A percentile compares a stretch with the other conserved stretches of the same genome.
These are phyloP conservation scores for Dorcus parallelipipedus DNA, from an alignment of 2,888 invertebrate genomes.

Conservation along the genomic window DNA sequence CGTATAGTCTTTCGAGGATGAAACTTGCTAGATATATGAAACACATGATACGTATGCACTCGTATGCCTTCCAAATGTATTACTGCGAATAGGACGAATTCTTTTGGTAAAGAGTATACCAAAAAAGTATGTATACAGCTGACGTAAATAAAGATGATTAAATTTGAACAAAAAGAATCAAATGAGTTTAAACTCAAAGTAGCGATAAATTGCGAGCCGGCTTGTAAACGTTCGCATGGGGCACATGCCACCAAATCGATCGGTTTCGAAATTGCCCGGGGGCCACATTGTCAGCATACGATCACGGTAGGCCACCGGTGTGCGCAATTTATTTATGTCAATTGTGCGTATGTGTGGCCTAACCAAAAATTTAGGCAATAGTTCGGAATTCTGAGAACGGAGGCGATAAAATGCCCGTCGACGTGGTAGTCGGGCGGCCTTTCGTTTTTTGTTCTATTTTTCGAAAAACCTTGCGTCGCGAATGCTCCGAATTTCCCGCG, in stretches of 20 bases:
- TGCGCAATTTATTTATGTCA: conserved; percentile 20
- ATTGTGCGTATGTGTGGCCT: conserved; percentile 20
- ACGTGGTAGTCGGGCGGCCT: conserved; percentile 9
- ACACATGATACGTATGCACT: too few relatives aligned
- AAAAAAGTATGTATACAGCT: too few relatives aligned
- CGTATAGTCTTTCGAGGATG: too few relatives aligned
- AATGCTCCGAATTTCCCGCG: too few relatives aligned
- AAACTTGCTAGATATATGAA: too few relatives aligned
- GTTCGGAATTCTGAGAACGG: conserved; percentile 22
- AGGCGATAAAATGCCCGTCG: conserved; percentile 22
- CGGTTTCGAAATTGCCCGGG: neutral
- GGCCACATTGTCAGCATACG: conserved; percentile 15
- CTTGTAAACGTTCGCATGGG: neutral
- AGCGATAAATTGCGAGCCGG: neutral
- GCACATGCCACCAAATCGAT: neutral
- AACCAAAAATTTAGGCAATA: conserved; percentile 24
- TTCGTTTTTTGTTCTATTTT: conserved; percentile 4
- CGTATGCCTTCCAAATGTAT: too few relatives aligned
- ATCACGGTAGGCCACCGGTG: conserved; percentile 18
- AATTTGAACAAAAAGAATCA: too few relatives aligned
- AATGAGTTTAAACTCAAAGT: neutral
- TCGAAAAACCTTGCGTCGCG: neutral
- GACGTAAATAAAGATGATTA: too few relatives aligned
- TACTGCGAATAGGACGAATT: too few relatives aligned
- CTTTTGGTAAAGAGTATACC: too few relatives aligned